Conservation (phyloP, 2,888 invertebrate species). For the Stegana nigrithorax region DNA sequence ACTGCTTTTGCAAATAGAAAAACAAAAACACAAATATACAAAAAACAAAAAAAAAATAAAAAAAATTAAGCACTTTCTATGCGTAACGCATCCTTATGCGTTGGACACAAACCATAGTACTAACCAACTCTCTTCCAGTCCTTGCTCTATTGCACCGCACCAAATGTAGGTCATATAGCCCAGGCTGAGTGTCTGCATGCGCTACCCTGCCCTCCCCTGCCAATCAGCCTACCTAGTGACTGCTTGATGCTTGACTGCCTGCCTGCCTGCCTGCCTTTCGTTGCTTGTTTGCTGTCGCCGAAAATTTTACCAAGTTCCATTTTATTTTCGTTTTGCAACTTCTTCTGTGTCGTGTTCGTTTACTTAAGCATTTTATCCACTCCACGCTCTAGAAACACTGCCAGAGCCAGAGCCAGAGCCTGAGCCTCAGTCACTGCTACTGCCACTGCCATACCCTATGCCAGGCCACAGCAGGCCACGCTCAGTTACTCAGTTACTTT, state of each 20-base stretch:
- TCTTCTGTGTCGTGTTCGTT: not conserved
- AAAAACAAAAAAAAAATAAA: not conserved
- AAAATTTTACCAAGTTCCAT: slow-evolving; percentile 17
- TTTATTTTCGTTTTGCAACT: slow-evolving; percentile 10
- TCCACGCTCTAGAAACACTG: no score
- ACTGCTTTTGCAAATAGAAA: not conserved
- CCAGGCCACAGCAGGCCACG: not conserved
- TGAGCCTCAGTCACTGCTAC: no score
- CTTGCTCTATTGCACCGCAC: not conserved
- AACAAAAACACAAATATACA: not conserved
- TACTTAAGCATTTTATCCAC: slow-evolving; percentile 1
- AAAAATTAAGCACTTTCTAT: slow-evolving; percentile 2
- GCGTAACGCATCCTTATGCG: slow-evolving; percentile 6
- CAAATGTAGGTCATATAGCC: slow-evolving; percentile 8
- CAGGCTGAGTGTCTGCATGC: not conserved
- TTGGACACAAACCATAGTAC: no score
- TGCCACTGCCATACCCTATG: no score
- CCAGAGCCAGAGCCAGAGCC: no score
- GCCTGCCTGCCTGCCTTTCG: not conserved
- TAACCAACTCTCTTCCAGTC: not conserved
- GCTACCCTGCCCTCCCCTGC: not conserved
- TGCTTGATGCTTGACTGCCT: not conserved
- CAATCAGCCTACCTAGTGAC: not conserved
- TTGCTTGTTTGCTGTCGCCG: slow-evolving; percentile 13
- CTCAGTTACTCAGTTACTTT: no score